These are phyloP conservation scores for Nudaria mundana DNA, from an alignment of 2,888 invertebrate genomes.

Conservation along the genomic window DNA sequence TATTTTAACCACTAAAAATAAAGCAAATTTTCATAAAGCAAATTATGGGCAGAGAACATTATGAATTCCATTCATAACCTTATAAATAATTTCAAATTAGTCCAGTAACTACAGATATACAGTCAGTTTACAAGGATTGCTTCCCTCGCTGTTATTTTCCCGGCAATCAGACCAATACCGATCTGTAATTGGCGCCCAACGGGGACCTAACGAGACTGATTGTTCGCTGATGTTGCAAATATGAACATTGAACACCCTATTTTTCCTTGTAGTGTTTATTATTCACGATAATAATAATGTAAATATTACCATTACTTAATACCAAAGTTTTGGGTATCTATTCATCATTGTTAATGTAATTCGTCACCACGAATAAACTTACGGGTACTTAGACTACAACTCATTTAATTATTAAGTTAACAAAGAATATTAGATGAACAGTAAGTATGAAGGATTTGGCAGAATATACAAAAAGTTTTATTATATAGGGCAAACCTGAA, in stretches of 20 bases:
- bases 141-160: constrained; percentile 52
- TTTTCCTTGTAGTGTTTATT: constrained; percentile 26
- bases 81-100: neutral
- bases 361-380: neutral
- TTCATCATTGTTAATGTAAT: neutral
- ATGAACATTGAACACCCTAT: constrained; percentile 27
- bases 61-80: no score
- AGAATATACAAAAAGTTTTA: no score
- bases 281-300: constrained; percentile 17
- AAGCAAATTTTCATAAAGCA: no score
- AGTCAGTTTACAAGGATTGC: constrained; percentile 37
- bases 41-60: no score
- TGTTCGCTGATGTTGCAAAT: constrained; percentile 61
- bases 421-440: no score
- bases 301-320: no score
- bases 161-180: constrained; percentile 60
- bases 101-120: constrained; percentile 23
- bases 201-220: constrained; percentile 62
- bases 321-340: no score
- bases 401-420: no score
- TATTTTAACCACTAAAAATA: no score
- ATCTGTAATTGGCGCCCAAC: constrained; percentile 68
- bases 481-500: no score
- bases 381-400: no score
- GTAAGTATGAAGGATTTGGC: no score